Evolutionary conservation across 2,113 vertebrate species (phyloP), one percentile per base, ranked within the genome.

Genomic region (Coracopsis vasa): DNA sequence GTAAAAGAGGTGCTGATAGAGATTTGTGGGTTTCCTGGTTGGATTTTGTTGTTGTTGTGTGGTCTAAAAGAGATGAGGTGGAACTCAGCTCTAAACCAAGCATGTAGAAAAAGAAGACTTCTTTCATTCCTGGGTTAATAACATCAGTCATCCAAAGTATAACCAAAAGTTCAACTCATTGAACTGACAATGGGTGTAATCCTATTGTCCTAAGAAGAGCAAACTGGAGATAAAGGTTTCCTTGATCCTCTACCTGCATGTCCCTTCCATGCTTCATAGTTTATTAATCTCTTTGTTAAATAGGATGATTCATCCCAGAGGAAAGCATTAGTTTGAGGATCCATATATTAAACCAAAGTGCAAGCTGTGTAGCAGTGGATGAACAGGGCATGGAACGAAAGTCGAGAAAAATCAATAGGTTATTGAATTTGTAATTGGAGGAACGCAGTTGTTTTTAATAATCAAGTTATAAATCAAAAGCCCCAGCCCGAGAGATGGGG

Each of bases 351-450:
- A 90, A 33, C 53, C 9, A 39, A 92, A 86, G 80, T 31, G 66
- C 31, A n/a, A 89, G 25, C n/a, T 24, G 11, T 16, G 41, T 50
- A 71, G 20, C 11, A 7, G 33, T 31, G 20, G 74, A 31, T 91
- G 72, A 95, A 39, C 37, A 56, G 61, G 1, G 0, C 11, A 3
- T 2, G 3, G 50, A 73, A 42, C 4, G 17, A 35, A 58, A 82
- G 67, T 20, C 0, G 0, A 72, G 78, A 28, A 66, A 85, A 91
- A 97, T 96, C 93, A 50, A 96, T 94, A 80, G 16, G 54, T 77
- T 96, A 85, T 92, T 92, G 95, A 88, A 94, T 96, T 65, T 78
- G 81, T 86, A 94, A 96, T 97, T 89, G 88, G 75, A 94, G 48
- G 86, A 85, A 90, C 51, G 67, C 82, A 85, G 50, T 95, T 95